These are phyloP conservation scores for Eristalis pertinax DNA, from an alignment of 2,888 invertebrate genomes.

Conservation along the genomic window DNA sequence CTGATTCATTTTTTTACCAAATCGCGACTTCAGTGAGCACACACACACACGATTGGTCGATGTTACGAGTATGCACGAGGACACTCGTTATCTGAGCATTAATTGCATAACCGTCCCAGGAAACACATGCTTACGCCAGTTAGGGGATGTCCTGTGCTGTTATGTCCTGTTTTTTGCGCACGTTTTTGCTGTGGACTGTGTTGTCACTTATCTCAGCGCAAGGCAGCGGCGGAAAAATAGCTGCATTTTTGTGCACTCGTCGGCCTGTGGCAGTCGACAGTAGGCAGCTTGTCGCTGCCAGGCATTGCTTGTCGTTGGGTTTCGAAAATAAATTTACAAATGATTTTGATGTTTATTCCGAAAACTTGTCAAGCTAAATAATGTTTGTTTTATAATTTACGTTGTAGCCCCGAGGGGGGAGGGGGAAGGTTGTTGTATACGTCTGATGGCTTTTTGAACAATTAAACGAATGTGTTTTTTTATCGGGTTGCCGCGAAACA, in stretches of 20 bases:
- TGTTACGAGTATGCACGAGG: background rate
- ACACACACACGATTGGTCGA: background rate
- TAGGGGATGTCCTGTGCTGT: background rate
- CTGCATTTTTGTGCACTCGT: background rate
- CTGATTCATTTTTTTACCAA: background rate
- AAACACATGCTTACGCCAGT: background rate
- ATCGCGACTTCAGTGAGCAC: background rate
- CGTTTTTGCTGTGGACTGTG: background rate
- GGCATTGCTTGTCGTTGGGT: background rate
- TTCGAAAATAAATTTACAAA: constrained; percentile 31
- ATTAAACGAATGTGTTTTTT: background rate
- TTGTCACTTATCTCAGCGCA: background rate
- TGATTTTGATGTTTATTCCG: constrained; percentile 13
- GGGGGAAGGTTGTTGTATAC: background rate
- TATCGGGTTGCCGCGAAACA: background rate
- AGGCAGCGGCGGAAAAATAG: background rate
- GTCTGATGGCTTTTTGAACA: background rate
- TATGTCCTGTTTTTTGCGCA: background rate
- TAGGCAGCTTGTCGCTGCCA: background rate
- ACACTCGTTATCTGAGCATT: constrained; percentile 22
- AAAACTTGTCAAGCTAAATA: background rate
- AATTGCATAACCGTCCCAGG: constrained; percentile 15
- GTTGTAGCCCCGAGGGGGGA: background rate
- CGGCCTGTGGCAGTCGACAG: background rate
- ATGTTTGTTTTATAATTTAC: background rate